Conservation (phyloP, 2,797 vertebrate species). For the Martes flavigula region DNA sequence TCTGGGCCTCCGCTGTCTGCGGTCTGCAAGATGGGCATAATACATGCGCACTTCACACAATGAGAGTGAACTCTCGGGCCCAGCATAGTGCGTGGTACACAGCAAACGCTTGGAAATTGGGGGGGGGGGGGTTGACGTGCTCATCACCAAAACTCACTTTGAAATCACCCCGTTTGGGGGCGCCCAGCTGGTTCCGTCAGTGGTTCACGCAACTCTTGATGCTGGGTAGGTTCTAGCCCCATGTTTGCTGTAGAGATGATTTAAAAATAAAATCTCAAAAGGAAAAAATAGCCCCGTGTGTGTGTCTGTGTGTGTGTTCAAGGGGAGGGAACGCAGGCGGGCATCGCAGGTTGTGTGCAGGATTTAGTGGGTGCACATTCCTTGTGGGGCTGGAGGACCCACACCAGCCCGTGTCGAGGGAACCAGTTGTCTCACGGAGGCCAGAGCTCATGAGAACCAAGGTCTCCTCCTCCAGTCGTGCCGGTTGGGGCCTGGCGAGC, state of each 20-base stretch:
- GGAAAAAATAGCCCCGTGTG: background rate
- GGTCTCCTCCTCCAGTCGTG: rapidly evolving
- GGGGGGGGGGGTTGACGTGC: too few relatives aligned
- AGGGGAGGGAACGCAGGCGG: rapidly evolving
- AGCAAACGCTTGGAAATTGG: background rate
- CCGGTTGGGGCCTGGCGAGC: background rate
- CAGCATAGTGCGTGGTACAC: rapidly evolving
- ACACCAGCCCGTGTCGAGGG: background rate
- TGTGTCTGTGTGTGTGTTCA: background rate
- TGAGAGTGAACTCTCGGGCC: background rate
- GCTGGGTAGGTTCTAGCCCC: background rate
- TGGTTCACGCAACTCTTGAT: too few relatives aligned
- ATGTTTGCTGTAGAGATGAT: background rate
- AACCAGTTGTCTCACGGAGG: background rate
- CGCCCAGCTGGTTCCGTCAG: background rate
- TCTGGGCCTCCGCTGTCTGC: background rate
- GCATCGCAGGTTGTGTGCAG: too few relatives aligned
- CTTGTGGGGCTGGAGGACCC: background rate
- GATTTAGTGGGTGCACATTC: background rate
- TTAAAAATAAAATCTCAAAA: background rate
- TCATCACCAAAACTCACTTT: background rate
- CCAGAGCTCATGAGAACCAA: background rate
- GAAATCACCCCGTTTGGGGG: background rate
- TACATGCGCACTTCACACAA: background rate
- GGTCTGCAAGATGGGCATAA: background rate